phyloP scores from a whole-genome alignment of 2,113 vertebrate genomes.

The Ranitomeya variabilis region DNA sequence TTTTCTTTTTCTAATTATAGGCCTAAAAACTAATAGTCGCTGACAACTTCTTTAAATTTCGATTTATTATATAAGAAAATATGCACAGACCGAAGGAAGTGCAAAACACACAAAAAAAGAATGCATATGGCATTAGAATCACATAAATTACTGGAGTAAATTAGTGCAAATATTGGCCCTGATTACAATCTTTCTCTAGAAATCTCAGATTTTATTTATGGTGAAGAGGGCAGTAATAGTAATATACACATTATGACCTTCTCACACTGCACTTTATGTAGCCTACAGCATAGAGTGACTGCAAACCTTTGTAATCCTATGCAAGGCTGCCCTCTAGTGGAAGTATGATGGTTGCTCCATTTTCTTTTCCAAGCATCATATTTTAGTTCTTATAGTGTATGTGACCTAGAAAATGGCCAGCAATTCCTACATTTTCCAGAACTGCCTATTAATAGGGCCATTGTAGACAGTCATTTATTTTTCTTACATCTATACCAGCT shows the following conservation, averaged over 20 bases:
- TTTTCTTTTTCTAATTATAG: too few species aligned
- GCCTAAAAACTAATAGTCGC: too few species aligned
- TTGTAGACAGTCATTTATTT: too few species aligned
- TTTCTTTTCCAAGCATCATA: background rate
- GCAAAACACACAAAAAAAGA: background rate
- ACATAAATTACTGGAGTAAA: background rate
- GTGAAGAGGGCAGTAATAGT: background rate
- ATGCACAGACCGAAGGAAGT: background rate
- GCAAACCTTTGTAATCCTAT: background rate
- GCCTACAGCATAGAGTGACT: background rate
- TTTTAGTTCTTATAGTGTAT: background rate
- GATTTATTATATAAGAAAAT: background rate
- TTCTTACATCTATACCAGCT: too few species aligned
- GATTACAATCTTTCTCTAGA: background rate
- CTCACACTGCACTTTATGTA: too few species aligned
- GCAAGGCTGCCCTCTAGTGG: conserved; percentile 32
- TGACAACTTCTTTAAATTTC: background rate
- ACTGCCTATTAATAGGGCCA: background rate
- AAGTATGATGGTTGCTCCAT: background rate
- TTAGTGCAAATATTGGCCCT: background rate
- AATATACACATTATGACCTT: background rate
- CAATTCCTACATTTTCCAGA: background rate
- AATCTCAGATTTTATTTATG: background rate
- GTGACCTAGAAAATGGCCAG: background rate
- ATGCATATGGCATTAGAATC: background rate